Conservation (phyloP, 35 echinoderm and acorn worm species). For the Ptychodera flava region DNA sequence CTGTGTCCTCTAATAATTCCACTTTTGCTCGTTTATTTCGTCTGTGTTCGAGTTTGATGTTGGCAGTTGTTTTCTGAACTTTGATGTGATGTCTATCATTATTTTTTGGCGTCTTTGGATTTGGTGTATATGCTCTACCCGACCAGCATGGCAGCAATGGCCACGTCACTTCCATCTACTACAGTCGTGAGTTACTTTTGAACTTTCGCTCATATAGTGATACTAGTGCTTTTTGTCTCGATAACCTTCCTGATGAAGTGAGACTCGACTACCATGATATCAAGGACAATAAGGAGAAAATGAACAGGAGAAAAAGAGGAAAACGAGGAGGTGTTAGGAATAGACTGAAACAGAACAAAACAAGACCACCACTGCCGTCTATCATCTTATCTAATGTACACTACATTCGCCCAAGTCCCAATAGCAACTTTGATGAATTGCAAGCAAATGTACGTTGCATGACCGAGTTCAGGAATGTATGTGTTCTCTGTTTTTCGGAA, state of each 20-base stretch:
- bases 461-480: conserved; percentile 15
- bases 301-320: neutral
- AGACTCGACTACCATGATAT: neutral
- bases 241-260: neutral
- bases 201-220: neutral
- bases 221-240: neutral
- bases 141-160: neutral
- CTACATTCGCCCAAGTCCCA: neutral
- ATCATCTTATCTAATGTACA: neutral
- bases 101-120: neutral
- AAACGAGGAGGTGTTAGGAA: neutral
- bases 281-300: neutral
- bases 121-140: neutral
- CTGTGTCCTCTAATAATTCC: neutral
- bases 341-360: neutral
- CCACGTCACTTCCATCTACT: neutral
- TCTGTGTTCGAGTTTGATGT: neutral
- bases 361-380: neutral
- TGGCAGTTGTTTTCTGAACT: neutral
- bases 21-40: neutral
- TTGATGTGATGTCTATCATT: neutral
- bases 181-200: neutral
- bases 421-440: conserved; percentile 19
- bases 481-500: conserved; percentile 20
- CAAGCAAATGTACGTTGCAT: conserved; percentile 23